Base-by-base conservation (phyloP, 2,888 invertebrate species). In the Xestia sexstrigata region DNA sequence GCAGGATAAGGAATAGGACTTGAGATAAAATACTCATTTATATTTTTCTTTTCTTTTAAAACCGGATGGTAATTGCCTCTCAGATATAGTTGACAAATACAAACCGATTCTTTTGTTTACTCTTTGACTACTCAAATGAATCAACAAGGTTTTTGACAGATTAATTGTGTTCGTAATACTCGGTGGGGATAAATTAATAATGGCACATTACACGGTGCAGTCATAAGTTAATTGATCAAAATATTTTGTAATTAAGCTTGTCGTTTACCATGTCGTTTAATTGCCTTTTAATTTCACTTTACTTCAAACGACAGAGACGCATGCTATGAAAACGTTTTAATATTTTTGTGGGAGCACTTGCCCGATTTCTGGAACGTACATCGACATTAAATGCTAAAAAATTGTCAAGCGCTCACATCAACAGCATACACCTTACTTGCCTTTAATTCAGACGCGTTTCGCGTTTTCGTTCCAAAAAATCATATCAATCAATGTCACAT, bases 21-120 rank as follows among this genome's bases (percentile, higher is more conserved):
- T 78, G 76, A 88, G 91, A 93, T 93, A 90, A 93, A 91, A 91
- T 81, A 84, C 84, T 90, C 86, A 91, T 93, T 94, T 92, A 88
- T 94, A 90, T 93, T 87, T 83, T 82, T 72, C 68, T 90, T 89
- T 89, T 87, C 82, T 78, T 86, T 89, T 84, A 85, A 89, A 89
- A 88, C 85, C 78, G 70, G 71, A 73, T 76, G 86, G 84, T 88
- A 84, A 87, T 87, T 81, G 79, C 76, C 47, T 55, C 66, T 85
- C 78, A 78, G 79, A 82, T 76, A 30, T 76, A 81, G 77, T 84
- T 86, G 73, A 82, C 68, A 82, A 83, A 87, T 79, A 82, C 83
- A 79, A 74, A 77, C 81, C 35, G 78, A 76, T 81, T 82, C 74
- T 81, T 85, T 85, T 89, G 79, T 82, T 82, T 73, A 42, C 60